phyloP scores from a whole-genome alignment of 2,888 invertebrate species.

The Helleia helle region DNA sequence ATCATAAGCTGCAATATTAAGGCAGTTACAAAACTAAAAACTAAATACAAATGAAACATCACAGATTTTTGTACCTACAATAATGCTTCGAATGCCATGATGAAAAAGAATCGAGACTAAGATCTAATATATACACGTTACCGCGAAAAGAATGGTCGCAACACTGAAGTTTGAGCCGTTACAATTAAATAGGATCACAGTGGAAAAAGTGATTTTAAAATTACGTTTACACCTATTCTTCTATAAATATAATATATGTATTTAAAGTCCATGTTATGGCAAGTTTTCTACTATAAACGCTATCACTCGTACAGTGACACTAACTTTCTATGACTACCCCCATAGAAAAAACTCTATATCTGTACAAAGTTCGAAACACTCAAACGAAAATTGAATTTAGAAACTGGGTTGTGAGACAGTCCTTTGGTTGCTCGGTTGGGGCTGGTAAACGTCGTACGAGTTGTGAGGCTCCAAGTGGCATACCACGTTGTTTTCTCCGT shows the following conservation, averaged over 20 bases:
- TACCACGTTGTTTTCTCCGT: constrained; percentile 89
- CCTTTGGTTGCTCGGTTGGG: constrained; percentile 57
- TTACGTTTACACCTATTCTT: constrained; percentile 45
- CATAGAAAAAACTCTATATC: constrained; percentile 62
- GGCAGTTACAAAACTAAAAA: constrained; percentile 22
- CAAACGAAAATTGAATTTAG: too few relatives aligned
- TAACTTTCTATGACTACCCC: constrained; percentile 54
- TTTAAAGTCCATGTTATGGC: constrained; percentile 68
- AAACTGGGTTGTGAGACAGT: constrained; percentile 70
- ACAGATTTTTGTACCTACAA: constrained; percentile 59
- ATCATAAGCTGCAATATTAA: constrained; percentile 30
- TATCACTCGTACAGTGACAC: constrained; percentile 53
- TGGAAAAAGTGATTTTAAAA: constrained; percentile 69
- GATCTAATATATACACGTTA: constrained; percentile 26
- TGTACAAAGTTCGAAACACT: constrained; percentile 45
- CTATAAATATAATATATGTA: constrained; percentile 42
- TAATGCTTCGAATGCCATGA: constrained; percentile 42
- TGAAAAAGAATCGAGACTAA: constrained; percentile 22
- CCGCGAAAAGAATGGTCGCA: constrained; percentile 52
- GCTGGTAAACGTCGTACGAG: constrained; percentile 62
- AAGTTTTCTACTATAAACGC: constrained; percentile 62
- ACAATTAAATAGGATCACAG: constrained; percentile 72
- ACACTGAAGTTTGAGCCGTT: constrained; percentile 65
- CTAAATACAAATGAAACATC: constrained; percentile 52
- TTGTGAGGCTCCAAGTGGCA: constrained; percentile 87